Base-by-base conservation (phyloP, 2,113 vertebrate genomes). In the Micronycteris hirsuta region DNA sequence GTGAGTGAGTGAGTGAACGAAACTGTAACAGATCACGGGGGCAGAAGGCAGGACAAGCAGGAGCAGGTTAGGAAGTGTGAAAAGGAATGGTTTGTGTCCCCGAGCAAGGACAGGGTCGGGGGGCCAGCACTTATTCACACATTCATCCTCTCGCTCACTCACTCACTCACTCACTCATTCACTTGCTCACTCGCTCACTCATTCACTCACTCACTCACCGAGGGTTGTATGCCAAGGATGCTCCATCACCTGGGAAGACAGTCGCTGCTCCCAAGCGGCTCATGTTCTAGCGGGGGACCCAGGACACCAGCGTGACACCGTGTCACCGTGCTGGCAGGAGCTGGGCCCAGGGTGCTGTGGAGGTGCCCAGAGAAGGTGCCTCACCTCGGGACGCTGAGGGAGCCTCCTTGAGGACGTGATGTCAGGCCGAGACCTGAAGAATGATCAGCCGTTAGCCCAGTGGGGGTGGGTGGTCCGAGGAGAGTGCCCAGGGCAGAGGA, bases 301-400 rank as follows among this genome's bases (percentile, higher is more conserved):
- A 24, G 58, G 49, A 45, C 22, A 4, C 61, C 33, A 10, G 12
- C 13, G 22, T 6, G 17, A 11, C 52, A 15, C 33, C 47, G 8
- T 3, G 71, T 11, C 20, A 12, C 26, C 26, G 0, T 20, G n/a
- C 43, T 19, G 47, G 41, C 80, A 43, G 16, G n/a, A 54, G 45
- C 61, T 4, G 26, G 65, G 15, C 41, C 52, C 7, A 5, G 3
- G 61, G 81, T 20, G 61, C 16, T 36, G 1, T 17, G 9, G 31
- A 68, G 49, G 11, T 36, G 13, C 77, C 36, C 36, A 41, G 76
- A 54, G 20, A 49, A 14, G 33, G 22, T 2, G 14, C 15, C 14
- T 52, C 1, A 0, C 41, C 61, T n/a, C 0, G 7, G 49, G 38
- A 19, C 4, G 7, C 1, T 3, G 4, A 61, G 36, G 77, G 16